These are phyloP conservation scores for Melipona quadrifasciata DNA, from an alignment of 1,140 invertebrate genomes.

Conservation along the genomic window DNA sequence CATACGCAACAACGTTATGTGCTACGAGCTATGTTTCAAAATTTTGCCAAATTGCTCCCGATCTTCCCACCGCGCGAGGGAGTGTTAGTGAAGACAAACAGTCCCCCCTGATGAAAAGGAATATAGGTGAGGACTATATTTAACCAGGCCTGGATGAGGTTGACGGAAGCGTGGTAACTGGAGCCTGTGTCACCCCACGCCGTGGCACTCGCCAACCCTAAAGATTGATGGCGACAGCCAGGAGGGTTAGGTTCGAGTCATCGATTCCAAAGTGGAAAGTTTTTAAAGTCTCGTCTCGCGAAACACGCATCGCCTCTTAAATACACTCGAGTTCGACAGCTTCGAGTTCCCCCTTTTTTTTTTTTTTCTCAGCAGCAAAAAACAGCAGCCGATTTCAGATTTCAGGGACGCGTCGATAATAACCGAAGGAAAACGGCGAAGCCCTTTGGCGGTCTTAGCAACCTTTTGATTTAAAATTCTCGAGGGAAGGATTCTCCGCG, in stretches of 20 bases:
- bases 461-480: neutral
- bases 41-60: too few relatives aligned
- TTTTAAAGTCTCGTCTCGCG: conserved; percentile 63
- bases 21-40: too few relatives aligned
- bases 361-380: neutral
- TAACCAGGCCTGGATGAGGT: neutral
- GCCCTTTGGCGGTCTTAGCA: neutral
- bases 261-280: conserved; percentile 66
- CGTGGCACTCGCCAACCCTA: conserved; percentile 42
- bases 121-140: too few relatives aligned
- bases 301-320: conserved; percentile 63
- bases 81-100: too few relatives aligned
- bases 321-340: conserved; percentile 55
- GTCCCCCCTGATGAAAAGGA: too few relatives aligned
- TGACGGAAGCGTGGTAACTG: conserved; percentile 12
- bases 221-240: conserved; percentile 76
- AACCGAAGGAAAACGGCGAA: neutral
- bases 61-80: too few relatives aligned
- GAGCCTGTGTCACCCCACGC: conserved; percentile 22
- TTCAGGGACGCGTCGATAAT: neutral
- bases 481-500: fast-evolving
- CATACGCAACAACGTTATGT: too few relatives aligned
- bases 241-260: conserved; percentile 67
- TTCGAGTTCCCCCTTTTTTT: neutral
- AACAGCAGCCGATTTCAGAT: neutral